Evolutionary conservation across 2,888 invertebrate genomes (phyloP), one percentile per base, ranked within the genome.

Genomic region (Colletes collaris): DNA sequence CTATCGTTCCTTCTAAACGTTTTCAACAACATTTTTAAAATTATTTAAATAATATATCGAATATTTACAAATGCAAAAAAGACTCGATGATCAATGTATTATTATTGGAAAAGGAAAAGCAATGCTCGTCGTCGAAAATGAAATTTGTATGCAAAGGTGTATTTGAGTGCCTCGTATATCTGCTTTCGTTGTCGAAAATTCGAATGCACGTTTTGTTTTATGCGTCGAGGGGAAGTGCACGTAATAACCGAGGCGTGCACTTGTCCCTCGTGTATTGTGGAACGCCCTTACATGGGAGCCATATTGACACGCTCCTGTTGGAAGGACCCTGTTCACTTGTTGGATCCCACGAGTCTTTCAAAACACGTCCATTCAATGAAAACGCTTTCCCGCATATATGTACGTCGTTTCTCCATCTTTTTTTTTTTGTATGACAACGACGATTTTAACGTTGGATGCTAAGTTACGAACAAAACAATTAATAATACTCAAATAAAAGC

Each of bases 281-380:
- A 46, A 8, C 53, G n/a, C 46, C 62, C 66, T 70, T 67, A 79
- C 67, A 50, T 56, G 79, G 40, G 55, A 37, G 49, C 59, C 59
- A 69, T 63, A 67, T 70, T 44, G 64, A 66, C 71, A 67, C 73
- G 70, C 62, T 68, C 63, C 69, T 82, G 58, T 49, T 73, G 53
- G 49, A 74, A 68, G 70, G 77, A 74, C 81, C 81, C 79, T 81
- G 71, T 79, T 82, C 87, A 88, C 87, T 84, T 86, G 88, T 85
- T 73, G 64, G 68, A 53, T 79, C 75, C 65, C 76, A 82, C 76
- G 74, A 63, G 76, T 65, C 64, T 76, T 79, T 80, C 72, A 60
- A 76, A 74, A 78, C 76, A 63, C 62, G 46, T 19, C 63, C 60
- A 68, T 81, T 79, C 64, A 76, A 79, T 55, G 69, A 76, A 79